A percentile compares a stretch with the other conserved stretches of the same genome.
phyloP scores from a whole-genome alignment of 1,140 invertebrate genomes.

The Rhyzopertha dominica region DNA sequence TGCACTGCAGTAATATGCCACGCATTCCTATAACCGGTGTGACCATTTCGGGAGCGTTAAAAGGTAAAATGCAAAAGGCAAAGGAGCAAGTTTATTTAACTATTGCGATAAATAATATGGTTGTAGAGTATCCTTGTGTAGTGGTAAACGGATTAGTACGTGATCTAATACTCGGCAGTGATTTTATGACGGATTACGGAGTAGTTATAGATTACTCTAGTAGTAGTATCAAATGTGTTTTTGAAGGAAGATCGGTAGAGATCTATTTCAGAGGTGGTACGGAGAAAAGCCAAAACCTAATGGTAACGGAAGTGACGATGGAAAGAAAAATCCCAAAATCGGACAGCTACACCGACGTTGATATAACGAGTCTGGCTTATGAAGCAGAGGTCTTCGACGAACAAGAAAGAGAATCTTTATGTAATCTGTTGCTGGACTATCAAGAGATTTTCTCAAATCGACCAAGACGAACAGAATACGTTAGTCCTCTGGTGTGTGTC shows the following conservation, averaged over 20 bases:
- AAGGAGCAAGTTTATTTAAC: conserved; percentile 17
- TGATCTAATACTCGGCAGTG: conserved; percentile 26
- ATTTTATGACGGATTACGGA: conserved; percentile 25
- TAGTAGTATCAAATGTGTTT: neutral
- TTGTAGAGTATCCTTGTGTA: conserved; percentile 16
- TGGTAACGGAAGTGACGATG: too few relatives aligned
- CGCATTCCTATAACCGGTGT: conserved; percentile 23
- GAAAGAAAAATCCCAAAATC: too few relatives aligned
- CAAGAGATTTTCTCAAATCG: conserved; percentile 12
- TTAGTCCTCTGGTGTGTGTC: conserved; percentile 10
- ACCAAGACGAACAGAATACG: conserved; percentile 14
- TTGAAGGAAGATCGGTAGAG: neutral
- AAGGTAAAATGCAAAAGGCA: conserved; percentile 22
- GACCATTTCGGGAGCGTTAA: conserved; percentile 20
- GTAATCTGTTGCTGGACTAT: neutral
- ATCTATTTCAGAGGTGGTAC: too few relatives aligned
- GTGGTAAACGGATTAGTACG: conserved; percentile 21
- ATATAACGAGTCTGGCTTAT: neutral
- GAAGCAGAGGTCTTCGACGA: neutral
- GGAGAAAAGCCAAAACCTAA: too few relatives aligned
- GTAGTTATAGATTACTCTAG: conserved; percentile 12
- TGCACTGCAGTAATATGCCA: conserved; percentile 10
- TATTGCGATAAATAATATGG: neutral
- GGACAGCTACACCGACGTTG: too few relatives aligned
- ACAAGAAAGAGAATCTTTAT: conserved; percentile 3